Evolutionary conservation across 2,113 vertebrate species (phyloP).

Genomic region (Leuciscus idus): DNA sequence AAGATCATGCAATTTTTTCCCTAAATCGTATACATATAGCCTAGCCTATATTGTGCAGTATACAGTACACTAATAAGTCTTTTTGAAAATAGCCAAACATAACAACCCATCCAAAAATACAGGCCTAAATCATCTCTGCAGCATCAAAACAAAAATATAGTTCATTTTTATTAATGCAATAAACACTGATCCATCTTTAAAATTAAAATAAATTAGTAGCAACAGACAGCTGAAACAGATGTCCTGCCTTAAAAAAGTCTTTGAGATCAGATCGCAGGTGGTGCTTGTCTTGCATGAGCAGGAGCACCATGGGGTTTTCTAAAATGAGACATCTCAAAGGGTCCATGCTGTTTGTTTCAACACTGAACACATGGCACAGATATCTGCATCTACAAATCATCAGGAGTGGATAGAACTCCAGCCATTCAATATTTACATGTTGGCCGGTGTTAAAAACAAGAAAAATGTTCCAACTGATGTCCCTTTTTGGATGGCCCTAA

Average conservation of each 20-base stretch:
- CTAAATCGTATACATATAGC: background rate
- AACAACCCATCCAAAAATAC: background rate
- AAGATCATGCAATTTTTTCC: background rate
- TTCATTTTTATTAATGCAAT: constrained; percentile 2
- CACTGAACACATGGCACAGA: constrained; percentile 31
- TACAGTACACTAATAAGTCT: background rate
- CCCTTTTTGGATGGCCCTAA: background rate
- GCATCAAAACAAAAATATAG: background rate
- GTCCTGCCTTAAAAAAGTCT: constrained; percentile 44
- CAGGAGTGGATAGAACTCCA: constrained; percentile 14
- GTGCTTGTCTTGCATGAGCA: constrained; percentile 24
- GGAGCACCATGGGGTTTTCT: background rate
- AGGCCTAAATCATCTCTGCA: background rate
- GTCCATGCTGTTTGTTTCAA: constrained; percentile 4
- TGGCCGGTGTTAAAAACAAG: background rate
- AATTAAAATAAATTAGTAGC: constrained; percentile 38
- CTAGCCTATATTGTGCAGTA: background rate
- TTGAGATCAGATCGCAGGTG: constrained; percentile 19
- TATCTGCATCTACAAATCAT: constrained; percentile 27
- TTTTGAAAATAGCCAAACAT: background rate
- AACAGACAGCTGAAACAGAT: constrained; percentile 49
- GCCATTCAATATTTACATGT: background rate
- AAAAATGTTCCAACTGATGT: background rate
- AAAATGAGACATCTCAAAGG: constrained; percentile 31
- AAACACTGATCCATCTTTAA: background rate